These are phyloP conservation scores for Leptopterna dolabrata DNA, from an alignment of 2,888 invertebrate species.

Conservation along the genomic window DNA sequence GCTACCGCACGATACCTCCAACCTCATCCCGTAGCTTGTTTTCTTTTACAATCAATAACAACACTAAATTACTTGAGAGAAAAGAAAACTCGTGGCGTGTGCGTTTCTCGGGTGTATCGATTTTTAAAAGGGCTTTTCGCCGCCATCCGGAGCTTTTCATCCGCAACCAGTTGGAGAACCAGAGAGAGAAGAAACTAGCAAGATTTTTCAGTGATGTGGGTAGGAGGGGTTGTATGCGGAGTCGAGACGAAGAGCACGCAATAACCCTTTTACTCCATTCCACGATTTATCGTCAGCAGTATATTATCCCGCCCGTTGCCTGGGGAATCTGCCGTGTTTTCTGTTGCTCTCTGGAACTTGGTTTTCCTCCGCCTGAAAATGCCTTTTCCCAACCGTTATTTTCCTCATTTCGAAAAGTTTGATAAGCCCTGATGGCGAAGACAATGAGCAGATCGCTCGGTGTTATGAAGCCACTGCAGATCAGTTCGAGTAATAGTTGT, in stretches of 20 bases:
- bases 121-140: not conserved
- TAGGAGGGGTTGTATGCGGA: not conserved
- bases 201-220: not conserved
- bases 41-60: not conserved
- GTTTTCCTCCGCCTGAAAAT: not conserved
- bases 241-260: conserved; percentile 24
- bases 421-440: not conserved
- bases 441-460: not conserved
- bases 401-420: not conserved
- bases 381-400: not conserved
- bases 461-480: too few relatives aligned
- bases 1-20: not conserved
- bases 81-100: not conserved
- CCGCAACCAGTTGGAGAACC: not conserved
- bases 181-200: not conserved
- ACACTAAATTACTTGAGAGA: not conserved
- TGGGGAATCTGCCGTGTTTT: conserved; percentile 2
- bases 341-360: not conserved
- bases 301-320: conserved; percentile 6
- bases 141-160: not conserved
- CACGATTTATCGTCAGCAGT: conserved; percentile 41
- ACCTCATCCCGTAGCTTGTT: not conserved
- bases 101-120: not conserved
- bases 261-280: conserved; percentile 44
- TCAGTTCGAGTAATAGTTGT: too few relatives aligned